phyloP scores from a whole-genome alignment of 1,140 invertebrate species.

The Hycleus cichorii region DNA sequence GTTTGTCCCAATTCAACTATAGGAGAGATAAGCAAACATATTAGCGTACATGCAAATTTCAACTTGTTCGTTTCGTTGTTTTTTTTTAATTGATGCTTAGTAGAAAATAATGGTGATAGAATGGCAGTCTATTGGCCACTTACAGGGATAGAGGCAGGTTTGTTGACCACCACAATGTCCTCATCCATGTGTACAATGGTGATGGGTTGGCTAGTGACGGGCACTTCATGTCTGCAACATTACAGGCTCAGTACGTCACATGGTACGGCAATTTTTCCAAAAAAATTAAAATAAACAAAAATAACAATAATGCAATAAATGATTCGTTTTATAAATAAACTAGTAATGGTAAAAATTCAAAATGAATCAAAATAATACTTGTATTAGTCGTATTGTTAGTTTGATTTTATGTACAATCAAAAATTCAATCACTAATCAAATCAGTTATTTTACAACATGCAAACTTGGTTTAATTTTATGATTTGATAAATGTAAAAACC shows the following conservation, averaged over 20 bases:
- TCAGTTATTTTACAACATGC: conserved; percentile 11
- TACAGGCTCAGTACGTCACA: conserved; percentile 25
- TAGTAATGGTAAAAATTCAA: no score
- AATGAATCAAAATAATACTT: neutral
- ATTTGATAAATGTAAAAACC: no score
- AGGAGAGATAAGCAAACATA: no score
- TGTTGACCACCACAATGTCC: conserved; percentile 98
- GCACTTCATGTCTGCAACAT: conserved; percentile 92
- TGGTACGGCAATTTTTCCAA: conserved; percentile 16
- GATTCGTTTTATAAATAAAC: no score
- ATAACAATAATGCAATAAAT: neutral
- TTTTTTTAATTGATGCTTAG: no score
- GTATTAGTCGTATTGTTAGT: neutral
- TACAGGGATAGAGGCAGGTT: conserved; percentile 98
- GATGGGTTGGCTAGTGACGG: conserved; percentile 87
- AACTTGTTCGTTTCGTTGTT: no score
- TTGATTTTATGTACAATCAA: conserved; percentile 2
- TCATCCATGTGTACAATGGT: conserved; percentile 95
- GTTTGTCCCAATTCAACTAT: no score
- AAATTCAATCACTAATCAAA: conserved; percentile 9
- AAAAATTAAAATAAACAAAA: conserved; percentile 2
- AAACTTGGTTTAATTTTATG: neutral
- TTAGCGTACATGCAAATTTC: no score
- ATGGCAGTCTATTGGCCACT: conserved; percentile 73
- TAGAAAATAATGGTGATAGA: neutral